These are phyloP conservation scores for Naja naja DNA, from an alignment of 2,113 vertebrate genomes.

Conservation along the genomic window DNA sequence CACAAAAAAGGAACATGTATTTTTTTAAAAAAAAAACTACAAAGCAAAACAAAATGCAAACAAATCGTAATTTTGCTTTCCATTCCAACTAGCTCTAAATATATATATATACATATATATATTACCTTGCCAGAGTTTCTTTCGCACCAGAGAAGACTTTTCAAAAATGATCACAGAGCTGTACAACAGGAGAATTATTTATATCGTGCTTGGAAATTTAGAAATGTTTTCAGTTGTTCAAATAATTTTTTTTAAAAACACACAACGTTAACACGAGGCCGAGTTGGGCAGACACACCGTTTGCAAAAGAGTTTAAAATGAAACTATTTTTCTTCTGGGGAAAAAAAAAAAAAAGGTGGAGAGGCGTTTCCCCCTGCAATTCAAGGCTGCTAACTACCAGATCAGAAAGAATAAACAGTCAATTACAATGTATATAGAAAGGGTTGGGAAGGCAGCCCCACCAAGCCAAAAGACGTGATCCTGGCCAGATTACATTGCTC, in stretches of 20 bases:
- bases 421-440: neutral
- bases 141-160: slow-evolving; percentile 42
- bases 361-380: neutral
- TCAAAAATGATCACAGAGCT: slow-evolving; percentile 28
- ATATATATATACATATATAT: neutral
- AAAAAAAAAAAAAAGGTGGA: slow-evolving; percentile 2
- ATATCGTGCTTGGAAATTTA: slow-evolving; percentile 39
- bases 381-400: slow-evolving; percentile 34
- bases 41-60: slow-evolving; percentile 1
- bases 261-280: neutral
- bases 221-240: slow-evolving; percentile 39
- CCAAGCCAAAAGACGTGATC: slow-evolving; percentile 10
- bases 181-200: slow-evolving; percentile 23
- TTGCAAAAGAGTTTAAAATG: slow-evolving; percentile 14
- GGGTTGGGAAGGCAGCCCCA: neutral
- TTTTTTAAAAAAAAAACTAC: too few relatives aligned
- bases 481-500: neutral
- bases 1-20: neutral
- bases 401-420: neutral
- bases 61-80: slow-evolving; percentile 34
- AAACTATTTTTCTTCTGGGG: slow-evolving; percentile 32
- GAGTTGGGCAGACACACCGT: neutral
- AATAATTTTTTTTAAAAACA: slow-evolving; percentile 39
- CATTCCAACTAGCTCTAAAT: slow-evolving; percentile 26
- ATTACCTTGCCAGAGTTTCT: slow-evolving; percentile 44